A percentile compares a stretch with the other conserved stretches of the same genome.
Conservation (phyloP, 2,888 invertebrate species). For the Elysia crispata region DNA sequence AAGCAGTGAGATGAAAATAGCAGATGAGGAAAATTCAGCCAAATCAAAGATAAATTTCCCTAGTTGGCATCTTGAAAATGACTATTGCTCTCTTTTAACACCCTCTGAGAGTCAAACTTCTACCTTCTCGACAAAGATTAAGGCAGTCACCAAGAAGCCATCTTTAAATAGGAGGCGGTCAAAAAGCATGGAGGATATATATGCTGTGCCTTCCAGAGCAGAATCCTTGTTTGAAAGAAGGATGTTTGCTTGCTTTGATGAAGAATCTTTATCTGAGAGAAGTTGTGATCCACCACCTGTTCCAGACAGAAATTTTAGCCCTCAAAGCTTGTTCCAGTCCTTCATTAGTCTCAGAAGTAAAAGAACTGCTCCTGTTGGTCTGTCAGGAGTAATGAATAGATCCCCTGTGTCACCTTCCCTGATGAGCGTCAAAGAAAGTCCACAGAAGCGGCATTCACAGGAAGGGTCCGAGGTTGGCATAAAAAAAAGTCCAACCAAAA, state of each 20-base stretch:
- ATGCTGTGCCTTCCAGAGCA: conserved; percentile 39
- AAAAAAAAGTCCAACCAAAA: conserved; percentile 13
- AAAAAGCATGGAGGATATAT: conserved; percentile 48
- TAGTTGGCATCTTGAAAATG: neutral
- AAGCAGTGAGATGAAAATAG: too few relatives aligned
- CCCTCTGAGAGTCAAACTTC: neutral
- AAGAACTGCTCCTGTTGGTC: neutral
- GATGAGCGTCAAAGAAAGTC: neutral
- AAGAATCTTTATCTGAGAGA: neutral
- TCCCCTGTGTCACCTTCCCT: neutral
- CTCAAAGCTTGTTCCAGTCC: neutral
- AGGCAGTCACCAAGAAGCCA: conserved; percentile 22
- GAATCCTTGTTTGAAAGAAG: neutral
- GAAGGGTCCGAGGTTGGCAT: conserved; percentile 12
- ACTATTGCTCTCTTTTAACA: conserved; percentile 32
- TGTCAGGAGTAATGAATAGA: neutral
- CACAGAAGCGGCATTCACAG: conserved; percentile 39
- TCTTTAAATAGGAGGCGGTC: conserved; percentile 39
- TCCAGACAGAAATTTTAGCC: conserved; percentile 41
- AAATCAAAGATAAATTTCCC: too few relatives aligned
- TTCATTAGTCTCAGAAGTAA: neutral
- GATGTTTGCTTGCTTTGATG: neutral
- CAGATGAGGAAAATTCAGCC: neutral
- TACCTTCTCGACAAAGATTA: neutral
- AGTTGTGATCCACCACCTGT: conserved; percentile 20